phyloP scores from a whole-genome alignment of 1,140 invertebrate genomes.

The Conus ventricosus region DNA sequence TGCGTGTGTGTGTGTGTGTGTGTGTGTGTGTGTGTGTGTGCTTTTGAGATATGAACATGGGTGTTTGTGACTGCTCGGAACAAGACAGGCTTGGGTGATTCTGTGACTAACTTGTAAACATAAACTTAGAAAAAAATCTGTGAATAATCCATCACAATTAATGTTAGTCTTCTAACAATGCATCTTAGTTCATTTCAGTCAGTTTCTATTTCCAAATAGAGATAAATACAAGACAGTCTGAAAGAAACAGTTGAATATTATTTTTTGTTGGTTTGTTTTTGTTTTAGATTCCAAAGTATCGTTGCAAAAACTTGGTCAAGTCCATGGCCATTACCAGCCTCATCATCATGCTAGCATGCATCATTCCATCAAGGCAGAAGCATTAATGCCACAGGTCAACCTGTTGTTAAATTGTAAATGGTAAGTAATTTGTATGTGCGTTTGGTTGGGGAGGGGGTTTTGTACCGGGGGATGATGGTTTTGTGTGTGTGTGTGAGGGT shows the following conservation, averaged over 20 bases:
- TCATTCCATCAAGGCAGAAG: background rate
- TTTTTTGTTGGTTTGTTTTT: background rate
- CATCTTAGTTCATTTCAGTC: background rate
- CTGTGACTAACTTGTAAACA: background rate
- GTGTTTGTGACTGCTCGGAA: too few species aligned
- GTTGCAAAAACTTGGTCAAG: background rate
- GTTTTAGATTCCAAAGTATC: background rate
- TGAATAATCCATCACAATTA: background rate
- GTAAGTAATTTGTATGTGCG: background rate
- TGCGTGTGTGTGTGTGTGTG: background rate
- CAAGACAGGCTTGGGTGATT: too few species aligned
- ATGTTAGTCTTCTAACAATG: background rate
- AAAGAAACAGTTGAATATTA: too few species aligned
- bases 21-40: background rate
- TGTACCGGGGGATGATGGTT: too few species aligned
- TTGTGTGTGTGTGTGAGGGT: too few species aligned
- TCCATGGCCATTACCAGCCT: background rate
- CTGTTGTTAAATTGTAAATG: conserved; percentile 5
- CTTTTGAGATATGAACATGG: too few species aligned
- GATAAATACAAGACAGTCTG: background rate
- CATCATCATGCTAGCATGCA: background rate
- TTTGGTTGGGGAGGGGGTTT: too few species aligned
- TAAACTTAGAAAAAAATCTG: background rate
- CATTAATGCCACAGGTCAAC: background rate
- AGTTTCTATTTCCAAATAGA: background rate